These are phyloP conservation scores for Prunella himalayana DNA, from an alignment of 2,113 vertebrate genomes.

Conservation along the genomic window DNA sequence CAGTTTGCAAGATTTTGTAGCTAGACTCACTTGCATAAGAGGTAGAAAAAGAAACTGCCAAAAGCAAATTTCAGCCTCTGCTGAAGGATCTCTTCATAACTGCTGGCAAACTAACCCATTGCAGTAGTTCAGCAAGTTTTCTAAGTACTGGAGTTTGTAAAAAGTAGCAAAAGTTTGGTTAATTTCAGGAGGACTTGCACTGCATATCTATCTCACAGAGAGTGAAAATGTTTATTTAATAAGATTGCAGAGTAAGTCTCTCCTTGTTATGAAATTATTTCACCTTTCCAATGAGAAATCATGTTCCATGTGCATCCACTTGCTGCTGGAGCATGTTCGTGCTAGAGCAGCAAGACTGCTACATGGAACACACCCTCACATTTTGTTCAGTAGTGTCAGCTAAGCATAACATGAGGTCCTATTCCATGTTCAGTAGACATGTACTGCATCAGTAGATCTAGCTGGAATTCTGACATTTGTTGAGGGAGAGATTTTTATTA, in stretches of 20 bases:
- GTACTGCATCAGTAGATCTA: background rate
- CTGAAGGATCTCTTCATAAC: background rate
- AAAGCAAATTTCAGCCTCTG: background rate
- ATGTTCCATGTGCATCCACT: background rate
- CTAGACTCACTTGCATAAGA: background rate
- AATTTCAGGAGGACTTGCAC: background rate
- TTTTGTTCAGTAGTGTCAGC: background rate
- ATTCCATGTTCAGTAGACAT: background rate
- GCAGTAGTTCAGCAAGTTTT: background rate
- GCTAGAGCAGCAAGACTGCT: background rate
- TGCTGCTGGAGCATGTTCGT: rapidly evolving
- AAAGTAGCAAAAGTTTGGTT: background rate
- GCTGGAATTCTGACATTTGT: background rate
- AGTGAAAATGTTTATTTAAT: background rate
- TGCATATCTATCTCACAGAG: background rate
- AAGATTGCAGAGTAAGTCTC: background rate
- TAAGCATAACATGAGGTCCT: background rate
- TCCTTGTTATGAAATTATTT: background rate
- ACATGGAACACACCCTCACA: rapidly evolving
- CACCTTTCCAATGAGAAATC: background rate
- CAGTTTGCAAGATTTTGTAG: background rate
- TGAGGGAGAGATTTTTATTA: background rate
- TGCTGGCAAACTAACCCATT: background rate
- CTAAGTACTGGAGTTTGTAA: background rate
- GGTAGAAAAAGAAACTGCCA: background rate